phyloP scores from a whole-genome alignment of 2,888 invertebrate species.

The Lamproptera curius region DNA sequence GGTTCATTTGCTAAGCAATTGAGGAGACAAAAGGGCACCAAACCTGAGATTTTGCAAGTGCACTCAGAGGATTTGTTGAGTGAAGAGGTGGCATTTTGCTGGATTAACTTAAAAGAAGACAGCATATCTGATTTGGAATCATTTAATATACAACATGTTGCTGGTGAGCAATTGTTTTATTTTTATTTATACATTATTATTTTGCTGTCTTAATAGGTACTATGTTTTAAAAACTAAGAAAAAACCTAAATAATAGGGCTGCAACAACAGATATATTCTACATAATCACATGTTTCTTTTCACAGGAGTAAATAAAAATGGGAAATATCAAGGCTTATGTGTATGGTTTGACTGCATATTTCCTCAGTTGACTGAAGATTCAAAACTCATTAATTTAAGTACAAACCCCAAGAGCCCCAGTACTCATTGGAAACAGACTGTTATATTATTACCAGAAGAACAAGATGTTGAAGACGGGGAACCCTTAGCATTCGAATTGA shows the following conservation, averaged over 20 bases:
- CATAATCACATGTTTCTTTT: not conserved
- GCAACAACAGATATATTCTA: no score
- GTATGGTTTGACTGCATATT: constrained; percentile 90
- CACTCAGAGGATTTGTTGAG: constrained; percentile 79
- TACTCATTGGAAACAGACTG: constrained; percentile 97
- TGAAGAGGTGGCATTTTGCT: constrained; percentile 80
- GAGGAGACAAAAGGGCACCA: constrained; percentile 77
- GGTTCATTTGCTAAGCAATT: constrained; percentile 80
- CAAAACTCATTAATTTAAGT: constrained; percentile 80
- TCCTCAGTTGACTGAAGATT: constrained; percentile 66
- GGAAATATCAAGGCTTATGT: constrained; percentile 85
- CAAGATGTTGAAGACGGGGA: constrained; percentile 76
- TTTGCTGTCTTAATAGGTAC: not conserved
- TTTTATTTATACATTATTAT: no score
- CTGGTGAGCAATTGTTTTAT: constrained; percentile 49
- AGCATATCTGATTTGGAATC: constrained; percentile 77
- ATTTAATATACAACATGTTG: constrained; percentile 80
- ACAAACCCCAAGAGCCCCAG: constrained; percentile 84
- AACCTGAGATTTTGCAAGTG: constrained; percentile 82
- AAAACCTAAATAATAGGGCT: no score
- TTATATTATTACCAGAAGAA: constrained; percentile 86
- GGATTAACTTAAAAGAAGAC: constrained; percentile 83
- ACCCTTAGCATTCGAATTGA: constrained; percentile 84
- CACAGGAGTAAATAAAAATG: constrained; percentile 74
- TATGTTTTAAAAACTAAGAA: no score